These are phyloP conservation scores for Allophyes oxyacanthae DNA, from an alignment of 2,888 invertebrate species.

Conservation along the genomic window DNA sequence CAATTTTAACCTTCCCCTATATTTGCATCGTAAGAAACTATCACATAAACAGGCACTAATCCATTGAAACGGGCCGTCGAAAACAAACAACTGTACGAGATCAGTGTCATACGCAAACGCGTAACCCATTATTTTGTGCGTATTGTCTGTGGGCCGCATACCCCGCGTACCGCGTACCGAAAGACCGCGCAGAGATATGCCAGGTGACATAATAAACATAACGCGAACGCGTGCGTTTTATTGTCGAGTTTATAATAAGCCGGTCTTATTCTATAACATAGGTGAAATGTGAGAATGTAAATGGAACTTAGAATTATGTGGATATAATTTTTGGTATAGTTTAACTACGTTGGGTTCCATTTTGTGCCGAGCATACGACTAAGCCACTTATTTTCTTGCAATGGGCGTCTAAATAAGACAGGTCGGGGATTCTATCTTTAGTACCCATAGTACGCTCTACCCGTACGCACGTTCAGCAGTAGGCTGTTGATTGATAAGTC, in stretches of 20 bases:
- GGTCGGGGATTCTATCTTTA: too few relatives aligned
- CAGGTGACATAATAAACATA: slow-evolving; percentile 56
- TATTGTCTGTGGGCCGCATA: slow-evolving; percentile 38
- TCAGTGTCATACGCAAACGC: slow-evolving; percentile 52
- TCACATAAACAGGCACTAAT: slow-evolving; percentile 37
- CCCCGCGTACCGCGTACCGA: slow-evolving; percentile 27
- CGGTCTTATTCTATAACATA: slow-evolving; percentile 22
- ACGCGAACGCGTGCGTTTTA: slow-evolving; percentile 64
- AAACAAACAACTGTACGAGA: slow-evolving; percentile 42
- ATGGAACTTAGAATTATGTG: background rate
- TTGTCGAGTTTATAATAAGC: slow-evolving; percentile 61
- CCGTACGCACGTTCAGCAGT: too few relatives aligned
- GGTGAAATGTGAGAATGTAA: slow-evolving; percentile 12
- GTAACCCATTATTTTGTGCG: slow-evolving; percentile 51
- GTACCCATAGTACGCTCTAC: too few relatives aligned
- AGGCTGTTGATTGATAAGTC: too few relatives aligned
- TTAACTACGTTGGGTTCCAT: too few relatives aligned
- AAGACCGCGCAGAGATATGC: slow-evolving; percentile 41
- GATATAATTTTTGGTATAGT: background rate
- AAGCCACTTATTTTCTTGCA: too few relatives aligned
- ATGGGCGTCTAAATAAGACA: too few relatives aligned
- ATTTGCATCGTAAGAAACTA: slow-evolving; percentile 24
- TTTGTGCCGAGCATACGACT: too few relatives aligned
- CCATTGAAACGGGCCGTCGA: slow-evolving; percentile 34
- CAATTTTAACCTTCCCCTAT: background rate